phyloP scores from a whole-genome alignment of 2,797 vertebrate species.

The Paedocypris micromegethes region DNA sequence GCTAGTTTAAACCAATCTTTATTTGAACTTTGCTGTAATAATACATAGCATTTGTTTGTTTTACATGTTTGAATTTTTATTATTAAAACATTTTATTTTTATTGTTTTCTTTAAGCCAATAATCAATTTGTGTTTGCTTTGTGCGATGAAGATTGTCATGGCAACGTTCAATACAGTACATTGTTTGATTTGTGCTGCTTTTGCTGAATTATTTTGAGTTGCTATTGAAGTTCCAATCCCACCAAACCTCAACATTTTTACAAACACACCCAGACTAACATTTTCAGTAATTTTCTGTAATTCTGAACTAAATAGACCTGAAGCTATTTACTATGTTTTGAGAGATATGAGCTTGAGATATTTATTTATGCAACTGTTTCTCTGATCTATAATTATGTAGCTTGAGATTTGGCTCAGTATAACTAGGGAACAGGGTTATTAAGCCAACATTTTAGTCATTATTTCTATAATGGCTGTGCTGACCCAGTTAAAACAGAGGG shows the following conservation, averaged over 20 bases:
- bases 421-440: conserved; percentile 16
- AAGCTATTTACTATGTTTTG: conserved; percentile 56
- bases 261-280: conserved; percentile 5
- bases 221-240: conserved; percentile 4
- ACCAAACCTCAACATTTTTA: conserved; percentile 3
- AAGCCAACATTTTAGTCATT: conserved; percentile 50
- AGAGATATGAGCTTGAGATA: conserved; percentile 45
- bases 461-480: conserved; percentile 57
- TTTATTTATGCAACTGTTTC: conserved; percentile 53
- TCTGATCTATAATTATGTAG: conserved; percentile 55
- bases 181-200: too few species aligned
- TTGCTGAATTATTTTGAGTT: neutral
- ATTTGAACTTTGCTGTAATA: too few species aligned
- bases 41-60: neutral
- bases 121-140: too few species aligned
- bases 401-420: conserved; percentile 13
- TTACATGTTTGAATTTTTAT: neutral
- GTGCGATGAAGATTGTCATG: too few species aligned
- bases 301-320: conserved; percentile 23
- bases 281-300: neutral
- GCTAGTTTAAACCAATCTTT: too few species aligned
- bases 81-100: too few species aligned
- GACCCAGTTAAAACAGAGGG: conserved; percentile 48
- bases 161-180: too few species aligned
- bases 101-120: too few species aligned